Percentiles rank a stretch among this genome's conserved stretches.
phyloP scores from a whole-genome alignment of 2,113 vertebrate genomes.

The Corvus hawaiiensis region DNA sequence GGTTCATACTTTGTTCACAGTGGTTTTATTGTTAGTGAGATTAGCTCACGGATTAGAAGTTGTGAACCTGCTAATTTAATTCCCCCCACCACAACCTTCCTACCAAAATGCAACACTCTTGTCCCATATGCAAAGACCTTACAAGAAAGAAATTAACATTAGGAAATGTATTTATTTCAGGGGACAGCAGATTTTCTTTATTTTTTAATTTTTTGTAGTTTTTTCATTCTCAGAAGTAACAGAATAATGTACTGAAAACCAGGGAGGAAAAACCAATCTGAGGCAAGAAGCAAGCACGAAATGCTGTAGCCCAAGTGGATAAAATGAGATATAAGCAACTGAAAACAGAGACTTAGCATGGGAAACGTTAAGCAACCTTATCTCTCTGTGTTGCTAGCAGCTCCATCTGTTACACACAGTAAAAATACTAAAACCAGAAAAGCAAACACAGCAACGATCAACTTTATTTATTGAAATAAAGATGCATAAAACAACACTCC shows the following conservation, averaged over 20 bases:
- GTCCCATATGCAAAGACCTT: not conserved
- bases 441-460: constrained; percentile 37
- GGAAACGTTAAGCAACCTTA: constrained; percentile 48
- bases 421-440: constrained; percentile 48
- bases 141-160: not conserved
- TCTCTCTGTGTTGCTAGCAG: constrained; percentile 36
- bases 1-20: not conserved
- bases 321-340: constrained; percentile 33
- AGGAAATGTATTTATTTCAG: not conserved
- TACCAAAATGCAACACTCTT: not conserved
- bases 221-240: not conserved
- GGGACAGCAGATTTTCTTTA: fast-evolving
- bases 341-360: constrained; percentile 19
- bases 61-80: not conserved
- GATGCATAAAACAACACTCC: constrained; percentile 31
- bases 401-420: constrained; percentile 39
- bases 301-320: constrained; percentile 5
- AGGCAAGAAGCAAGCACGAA: constrained; percentile 37
- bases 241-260: not conserved
- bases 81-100: not conserved
- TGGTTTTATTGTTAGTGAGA: not conserved
- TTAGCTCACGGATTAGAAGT: not conserved
- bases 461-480: constrained; percentile 60
- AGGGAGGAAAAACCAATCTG: not conserved
- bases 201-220: not conserved